phyloP scores from a whole-genome alignment of 2,888 invertebrate genomes.

The Calliscelio sp. region DNA sequence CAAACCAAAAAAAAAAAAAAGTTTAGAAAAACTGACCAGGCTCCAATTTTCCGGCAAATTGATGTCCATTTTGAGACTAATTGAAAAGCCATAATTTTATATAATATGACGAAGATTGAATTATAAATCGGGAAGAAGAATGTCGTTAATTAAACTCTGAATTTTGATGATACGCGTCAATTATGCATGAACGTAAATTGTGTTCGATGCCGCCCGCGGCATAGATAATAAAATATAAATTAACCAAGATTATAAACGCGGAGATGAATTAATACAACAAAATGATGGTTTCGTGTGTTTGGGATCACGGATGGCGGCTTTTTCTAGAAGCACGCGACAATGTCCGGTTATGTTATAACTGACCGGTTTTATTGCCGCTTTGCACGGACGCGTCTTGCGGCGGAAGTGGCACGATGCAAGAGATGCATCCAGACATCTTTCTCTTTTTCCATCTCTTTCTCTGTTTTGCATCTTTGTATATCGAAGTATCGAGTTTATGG shows the following conservation, averaged over 20 bases:
- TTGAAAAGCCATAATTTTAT: neutral
- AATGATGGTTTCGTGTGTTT: slow-evolving; percentile 64
- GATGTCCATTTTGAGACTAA: too few species aligned
- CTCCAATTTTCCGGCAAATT: too few species aligned
- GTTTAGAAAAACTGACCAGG: too few species aligned
- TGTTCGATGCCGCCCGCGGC: slow-evolving; percentile 28
- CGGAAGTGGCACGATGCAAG: slow-evolving; percentile 68
- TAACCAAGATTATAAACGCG: slow-evolving; percentile 55
- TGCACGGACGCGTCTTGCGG: slow-evolving; percentile 62
- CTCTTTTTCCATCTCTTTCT: too few species aligned
- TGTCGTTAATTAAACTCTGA: slow-evolving; percentile 33
- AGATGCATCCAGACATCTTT: slow-evolving; percentile 53
- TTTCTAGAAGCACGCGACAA: slow-evolving; percentile 70
- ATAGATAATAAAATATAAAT: slow-evolving; percentile 57
- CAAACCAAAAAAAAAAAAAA: too few species aligned
- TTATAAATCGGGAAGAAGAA: neutral
- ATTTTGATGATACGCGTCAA: slow-evolving; percentile 32
- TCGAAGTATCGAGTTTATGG: slow-evolving; percentile 44
- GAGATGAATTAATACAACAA: slow-evolving; percentile 51
- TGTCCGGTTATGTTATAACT: slow-evolving; percentile 66
- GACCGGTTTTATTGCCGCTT: slow-evolving; percentile 68
- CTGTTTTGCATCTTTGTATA: slow-evolving; percentile 54
- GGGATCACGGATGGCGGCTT: slow-evolving; percentile 62
- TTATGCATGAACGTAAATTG: slow-evolving; percentile 47
- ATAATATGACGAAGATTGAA: slow-evolving; percentile 2